Conservation (phyloP, 2,888 invertebrate species). For the Xiphydria camelus region DNA sequence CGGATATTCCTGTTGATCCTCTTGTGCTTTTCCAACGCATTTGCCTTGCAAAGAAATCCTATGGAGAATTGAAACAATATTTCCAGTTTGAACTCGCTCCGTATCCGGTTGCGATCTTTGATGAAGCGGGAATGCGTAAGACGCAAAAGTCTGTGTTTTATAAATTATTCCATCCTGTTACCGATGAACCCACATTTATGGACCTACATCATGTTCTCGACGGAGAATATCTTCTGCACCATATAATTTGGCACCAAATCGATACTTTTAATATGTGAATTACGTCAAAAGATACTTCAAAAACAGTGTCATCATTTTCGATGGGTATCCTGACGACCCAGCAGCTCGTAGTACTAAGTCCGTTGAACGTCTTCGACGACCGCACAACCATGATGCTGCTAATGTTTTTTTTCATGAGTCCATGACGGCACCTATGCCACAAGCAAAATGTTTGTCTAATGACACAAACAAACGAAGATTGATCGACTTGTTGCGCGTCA, state of each 20-base stretch:
- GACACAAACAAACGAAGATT: too few species aligned
- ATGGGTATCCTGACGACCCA: too few species aligned
- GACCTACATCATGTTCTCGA: too few species aligned
- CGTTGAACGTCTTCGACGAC: conserved; percentile 29
- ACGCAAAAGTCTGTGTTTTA: conserved; percentile 22
- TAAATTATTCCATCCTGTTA: conserved; percentile 17
- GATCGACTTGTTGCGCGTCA: too few species aligned
- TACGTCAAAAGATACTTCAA: too few species aligned
- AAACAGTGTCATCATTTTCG: too few species aligned
- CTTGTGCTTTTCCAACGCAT: conserved; percentile 26
- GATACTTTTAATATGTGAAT: too few species aligned
- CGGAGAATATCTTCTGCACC: too few species aligned
- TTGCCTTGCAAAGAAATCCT: conserved; percentile 13
- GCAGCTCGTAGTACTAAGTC: conserved; percentile 27
- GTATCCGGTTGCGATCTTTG: conserved; percentile 28
- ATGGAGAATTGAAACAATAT: conserved; percentile 22
- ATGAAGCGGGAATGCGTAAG: conserved; percentile 25
- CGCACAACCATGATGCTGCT: conserved; percentile 12
- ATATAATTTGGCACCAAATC: too few species aligned
- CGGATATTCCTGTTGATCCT: conserved; percentile 18
- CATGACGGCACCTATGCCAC: conserved; percentile 18
- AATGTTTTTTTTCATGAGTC: conserved; percentile 25
- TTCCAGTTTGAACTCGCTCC: conserved; percentile 25
- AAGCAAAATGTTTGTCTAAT: conserved; percentile 32
- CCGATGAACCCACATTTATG: too few species aligned